Base-by-base conservation (phyloP, 2,888 invertebrate species). In the Elmis aenea region DNA sequence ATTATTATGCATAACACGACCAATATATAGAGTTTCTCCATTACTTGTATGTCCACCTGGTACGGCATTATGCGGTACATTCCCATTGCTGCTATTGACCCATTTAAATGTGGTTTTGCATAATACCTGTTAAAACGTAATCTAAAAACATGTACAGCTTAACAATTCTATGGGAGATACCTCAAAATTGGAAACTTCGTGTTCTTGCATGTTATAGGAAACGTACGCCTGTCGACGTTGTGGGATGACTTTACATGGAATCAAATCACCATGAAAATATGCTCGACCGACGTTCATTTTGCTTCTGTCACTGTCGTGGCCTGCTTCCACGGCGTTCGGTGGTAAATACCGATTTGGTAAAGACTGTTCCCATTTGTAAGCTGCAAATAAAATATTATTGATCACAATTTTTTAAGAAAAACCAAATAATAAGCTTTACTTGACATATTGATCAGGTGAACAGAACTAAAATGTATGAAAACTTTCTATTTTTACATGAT, bases 11-110 rank as follows among this genome's bases (percentile, higher is more conserved):
- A 23, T 16, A 20, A 35, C 42, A 34, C 68, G 55, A 9, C 69
- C 69, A 15, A 68, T 50, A 48, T 58, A 70, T 21, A 70, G 55
- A 12, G 53, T 46, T 51, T 70, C 70, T 5, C 67, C 68, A 10
- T 35, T 42, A 8, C 46, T 44, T 3, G 67, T 63, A 21, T 50
- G 52, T 22, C 69, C 70, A 10, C 53, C 66, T 31, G 56, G 54
- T 10, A 70, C 55, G 4, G 70, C 68, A 30, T 62, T 54, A 3
- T 55, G 51, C 9, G 69, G 69, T 14, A 64, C 49, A 13, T 52
- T 45, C 6, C 64, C 60, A 26, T 57, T 35, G 2, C 47, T 29
- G 9, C 54, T 37, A 2, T 24, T 52, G 6, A 58, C 26, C 52
- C 52, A 52, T n/a, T 33, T 20, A 5, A 46, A 13, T 23, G 23